Evolutionary conservation across 2,888 invertebrate species (phyloP), one percentile per base, ranked within the genome.

Genomic region (Drosophila koepferae): DNA sequence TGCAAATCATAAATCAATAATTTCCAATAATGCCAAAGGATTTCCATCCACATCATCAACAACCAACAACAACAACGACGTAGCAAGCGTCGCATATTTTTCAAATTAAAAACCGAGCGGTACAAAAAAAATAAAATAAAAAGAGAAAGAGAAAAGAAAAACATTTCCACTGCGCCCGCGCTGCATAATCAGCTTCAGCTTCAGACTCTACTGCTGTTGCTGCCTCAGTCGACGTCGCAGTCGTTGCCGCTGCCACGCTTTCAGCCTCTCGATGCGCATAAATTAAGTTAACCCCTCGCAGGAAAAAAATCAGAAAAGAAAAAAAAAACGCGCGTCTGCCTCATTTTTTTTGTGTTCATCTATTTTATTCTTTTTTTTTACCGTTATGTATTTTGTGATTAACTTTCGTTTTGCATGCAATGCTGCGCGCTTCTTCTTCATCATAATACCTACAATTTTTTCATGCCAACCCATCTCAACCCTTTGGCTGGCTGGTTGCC

Each of bases 351-450:
- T 78, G 62, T 74, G 66, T 49, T 77, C 77, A 77, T 74, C 77
- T 74, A 67, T 56, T 64, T 67, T 43, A 34, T 67, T 44, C 23
- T 44, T 75, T 81, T 79, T 80, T 77, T 77, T 77, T 76, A 70
- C 74, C 84, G 77, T 82, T 83, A 80, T 84, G 76, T 81, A 75
- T 81, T 89, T 90, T 80, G 81, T 89, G 91, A 92, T 91, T 90
- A 90, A 90, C 90, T 91, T 87, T 89, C 78, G 80, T 82, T 82
- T 80, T 86, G 87, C 90, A 88, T 89, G 91, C 91, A 73, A 89
- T 68, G 67, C 74, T 86, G 63, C 66, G 74, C 74, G 72, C 77
- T 81, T 78, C 81, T 72, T 68, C 64, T 66, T 65, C 63, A 64
- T 58, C 43, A 54, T 72, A 36, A 71, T 77, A 44, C 67, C 49